phyloP scores from a whole-genome alignment of 2,797 vertebrate genomes.

The Jordanella pulchra region DNA sequence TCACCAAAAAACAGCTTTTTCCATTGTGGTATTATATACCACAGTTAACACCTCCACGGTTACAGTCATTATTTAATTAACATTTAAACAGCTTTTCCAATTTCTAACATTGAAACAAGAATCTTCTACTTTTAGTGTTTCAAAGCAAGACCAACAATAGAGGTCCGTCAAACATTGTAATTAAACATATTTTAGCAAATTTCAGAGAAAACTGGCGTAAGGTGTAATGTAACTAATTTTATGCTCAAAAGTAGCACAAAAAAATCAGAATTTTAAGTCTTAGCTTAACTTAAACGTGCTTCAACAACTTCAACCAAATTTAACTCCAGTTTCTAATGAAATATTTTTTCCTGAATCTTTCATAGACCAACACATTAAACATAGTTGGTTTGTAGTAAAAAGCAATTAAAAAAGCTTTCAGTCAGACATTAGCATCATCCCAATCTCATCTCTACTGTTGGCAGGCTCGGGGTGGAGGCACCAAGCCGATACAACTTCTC shows the following conservation, averaged over 20 bases:
- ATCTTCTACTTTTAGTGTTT: background rate
- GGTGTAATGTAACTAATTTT: background rate
- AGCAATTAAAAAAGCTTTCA: constrained; percentile 34
- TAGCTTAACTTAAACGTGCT: too few species aligned
- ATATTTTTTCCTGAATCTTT: constrained; percentile 6
- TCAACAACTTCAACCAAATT: background rate
- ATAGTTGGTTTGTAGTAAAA: constrained; percentile 13
- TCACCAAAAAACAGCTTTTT: too few species aligned
- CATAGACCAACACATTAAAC: background rate
- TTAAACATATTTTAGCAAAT: too few species aligned
- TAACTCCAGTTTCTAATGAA: background rate
- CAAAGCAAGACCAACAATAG: background rate
- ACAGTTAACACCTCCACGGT: background rate
- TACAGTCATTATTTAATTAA: background rate
- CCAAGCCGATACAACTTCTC: constrained; percentile 43
- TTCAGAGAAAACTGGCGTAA: background rate
- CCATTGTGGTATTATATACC: too few species aligned
- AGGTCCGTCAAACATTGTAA: too few species aligned
- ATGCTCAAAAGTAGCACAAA: background rate
- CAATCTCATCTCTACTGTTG: constrained; percentile 43
- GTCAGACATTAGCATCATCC: constrained; percentile 41
- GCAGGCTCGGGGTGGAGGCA: constrained; percentile 56
- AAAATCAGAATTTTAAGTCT: background rate
- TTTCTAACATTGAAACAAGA: too few species aligned
- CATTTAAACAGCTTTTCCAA: too few species aligned